Conservation (phyloP, 1,140 invertebrate genomes). For the Drosophila lacertosa region DNA sequence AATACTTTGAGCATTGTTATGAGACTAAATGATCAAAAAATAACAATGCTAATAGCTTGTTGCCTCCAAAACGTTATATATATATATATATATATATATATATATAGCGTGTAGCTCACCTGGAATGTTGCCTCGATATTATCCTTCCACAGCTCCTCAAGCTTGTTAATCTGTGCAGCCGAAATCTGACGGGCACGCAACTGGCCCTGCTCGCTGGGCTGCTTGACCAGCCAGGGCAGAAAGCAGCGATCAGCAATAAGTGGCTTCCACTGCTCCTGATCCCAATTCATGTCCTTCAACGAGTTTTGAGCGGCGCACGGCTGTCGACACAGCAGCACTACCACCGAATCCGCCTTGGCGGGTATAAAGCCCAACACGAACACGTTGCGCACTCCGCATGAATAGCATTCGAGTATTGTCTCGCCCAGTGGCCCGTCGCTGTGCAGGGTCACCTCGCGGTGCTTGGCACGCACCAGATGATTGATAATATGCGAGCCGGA, state of each 20-base stretch:
- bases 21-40: no score
- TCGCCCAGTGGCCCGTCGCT: slow-evolving; percentile 98
- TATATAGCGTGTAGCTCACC: slow-evolving; percentile 2
- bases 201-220: slow-evolving; percentile 97
- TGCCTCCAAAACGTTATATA: no score
- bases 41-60: no score
- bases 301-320: slow-evolving; percentile 98
- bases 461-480: slow-evolving; percentile 98
- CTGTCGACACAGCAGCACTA: slow-evolving; percentile 98
- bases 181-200: slow-evolving; percentile 97
- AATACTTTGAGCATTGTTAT: no score
- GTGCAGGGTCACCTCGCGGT: slow-evolving; percentile 99
- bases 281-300: slow-evolving; percentile 99
- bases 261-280: slow-evolving; percentile 99
- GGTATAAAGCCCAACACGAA: slow-evolving; percentile 99
- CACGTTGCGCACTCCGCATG: slow-evolving; percentile 98
- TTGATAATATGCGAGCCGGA: slow-evolving; percentile 99
- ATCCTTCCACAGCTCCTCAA: slow-evolving; percentile 99
- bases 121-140: slow-evolving; percentile 99
- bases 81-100: no score
- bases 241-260: slow-evolving; percentile 98
- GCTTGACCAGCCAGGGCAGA: slow-evolving; percentile 98
- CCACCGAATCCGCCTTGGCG: slow-evolving; percentile 99
- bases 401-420: slow-evolving; percentile 99
- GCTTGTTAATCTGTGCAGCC: slow-evolving; percentile 97